Evolutionary conservation across 2,113 vertebrate genomes (phyloP), one percentile per base, ranked within the genome.

Genomic region (Bambusicola thoracicus): DNA sequence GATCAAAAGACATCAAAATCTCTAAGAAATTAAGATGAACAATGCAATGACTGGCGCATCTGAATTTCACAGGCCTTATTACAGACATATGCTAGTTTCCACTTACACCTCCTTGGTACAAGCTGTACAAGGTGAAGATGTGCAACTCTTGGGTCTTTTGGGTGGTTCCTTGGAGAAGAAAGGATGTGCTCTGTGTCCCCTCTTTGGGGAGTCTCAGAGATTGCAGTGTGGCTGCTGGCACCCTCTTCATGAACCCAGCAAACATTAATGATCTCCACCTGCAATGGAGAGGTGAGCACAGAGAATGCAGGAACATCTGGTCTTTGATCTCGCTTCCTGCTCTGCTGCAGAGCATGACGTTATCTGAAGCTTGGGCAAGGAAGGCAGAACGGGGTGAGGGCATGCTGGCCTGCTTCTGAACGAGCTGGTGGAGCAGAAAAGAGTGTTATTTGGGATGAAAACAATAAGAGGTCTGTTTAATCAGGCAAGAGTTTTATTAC

Each of bases 401-500:
- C 43, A 41, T 0, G 1, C 9, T 48, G 55, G 24, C 61, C 14
- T 87, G 65, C 61, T 66, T 85, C 44, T 74, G 69, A 87, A 85
- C 90, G 29, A 74, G 34, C 29, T 22, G 5, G 1, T 12, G 40
- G 86, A 87, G 32, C 14, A 61, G 55, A 74, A 87, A 85, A 36
- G 7, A 51, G 20, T 56, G 10, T 22, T 81, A 36, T 11, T 5
- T 61, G 61, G 32, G 15, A 74, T 49, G 36, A 13, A 30, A 88
- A 56, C 51, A 74, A 38, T 51, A 85, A 74, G 10, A 43, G 56
- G 21, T 62, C 73, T 81, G 49, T 89, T 89, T 72, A 80, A 46
- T 62, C 41, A 43, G 22, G 51, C 32, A 70, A 49, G 27, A 81
- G 21, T n/a, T 78, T 78, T 51, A 76, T 93, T 80, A 79, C 5